phyloP scores from a whole-genome alignment of 2,888 invertebrate species.

The Mythimna lalbum region DNA sequence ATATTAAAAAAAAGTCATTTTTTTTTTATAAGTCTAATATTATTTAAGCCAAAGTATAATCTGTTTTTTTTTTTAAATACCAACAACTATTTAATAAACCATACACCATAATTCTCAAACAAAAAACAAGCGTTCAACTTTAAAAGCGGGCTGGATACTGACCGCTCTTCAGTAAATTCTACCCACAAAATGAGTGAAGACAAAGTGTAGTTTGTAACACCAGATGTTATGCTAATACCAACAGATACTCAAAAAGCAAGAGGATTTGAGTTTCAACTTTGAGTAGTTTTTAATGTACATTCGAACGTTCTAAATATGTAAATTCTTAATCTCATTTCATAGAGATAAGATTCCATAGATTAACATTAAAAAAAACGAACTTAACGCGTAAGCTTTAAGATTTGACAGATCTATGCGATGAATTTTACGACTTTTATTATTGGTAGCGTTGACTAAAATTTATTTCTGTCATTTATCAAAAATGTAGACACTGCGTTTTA shows the following conservation, averaged over 20 bases:
- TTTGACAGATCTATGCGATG: constrained; percentile 37
- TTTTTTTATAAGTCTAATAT: background rate
- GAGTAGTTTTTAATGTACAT: constrained; percentile 61
- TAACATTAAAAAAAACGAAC: constrained; percentile 45
- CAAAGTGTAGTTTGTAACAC: constrained; percentile 44
- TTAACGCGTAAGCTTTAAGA: constrained; percentile 53
- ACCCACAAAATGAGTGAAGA: constrained; percentile 36
- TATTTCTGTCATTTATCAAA: constrained; percentile 57
- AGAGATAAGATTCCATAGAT: constrained; percentile 58
- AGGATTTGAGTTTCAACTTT: constrained; percentile 49
- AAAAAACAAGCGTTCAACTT: constrained; percentile 8
- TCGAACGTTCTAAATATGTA: constrained; percentile 54
- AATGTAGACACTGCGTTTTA: constrained; percentile 35
- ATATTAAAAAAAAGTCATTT: background rate
- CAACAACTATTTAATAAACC: background rate
- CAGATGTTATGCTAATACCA: constrained; percentile 54
- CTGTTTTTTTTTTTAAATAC: background rate
- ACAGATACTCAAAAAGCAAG: constrained; percentile 43
- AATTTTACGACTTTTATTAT: constrained; percentile 58
- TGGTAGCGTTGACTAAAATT: constrained; percentile 38
- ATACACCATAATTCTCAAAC: background rate
- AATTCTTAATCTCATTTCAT: constrained; percentile 60
- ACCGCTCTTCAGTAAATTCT: constrained; percentile 20
- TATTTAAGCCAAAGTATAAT: background rate
- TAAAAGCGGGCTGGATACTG: background rate